Base-by-base conservation (phyloP, 1,140 invertebrate genomes). In the Eriosoma lanigerum region DNA sequence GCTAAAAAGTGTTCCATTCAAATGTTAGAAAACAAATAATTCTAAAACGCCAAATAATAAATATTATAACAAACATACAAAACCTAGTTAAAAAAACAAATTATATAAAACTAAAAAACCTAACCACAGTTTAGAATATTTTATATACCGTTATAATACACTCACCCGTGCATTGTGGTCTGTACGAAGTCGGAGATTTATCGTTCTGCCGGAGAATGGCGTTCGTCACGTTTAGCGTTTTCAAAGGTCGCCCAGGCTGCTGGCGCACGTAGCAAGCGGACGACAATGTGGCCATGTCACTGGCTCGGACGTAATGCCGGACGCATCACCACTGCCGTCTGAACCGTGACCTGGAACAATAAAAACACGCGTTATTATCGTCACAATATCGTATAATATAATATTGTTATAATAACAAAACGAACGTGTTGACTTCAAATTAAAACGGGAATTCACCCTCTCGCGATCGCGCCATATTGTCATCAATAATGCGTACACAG, bases 171-270 rank as follows among this genome's bases (percentile, higher is more conserved):
- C 75, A 78, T 60, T 78, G 75, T 60, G 75, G 75, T 26, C 54
- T 15, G 24, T 78, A 78, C 17, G 75, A 78, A 8, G 75, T 62
- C 21, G 54, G 21, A n/a, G n/a, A 19, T 24, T 15, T 12, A 48
- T 58, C 60, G 24, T 78, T 56, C 21, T 56, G 48, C 24, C 75
- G 75, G 21, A 78, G 75, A 62, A 78, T 78, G 75, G 75, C 56
- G 75, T 78, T 78, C 29, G 75, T 78, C 15, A 46, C 38, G 75
- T 78, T 78, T 17, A 78, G 75, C 75, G 75, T 78, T 60, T 78
- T 78, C 5, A 78, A 78, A 46, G 75, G 75, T 62, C 60, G 75
- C 15, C 52, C 38, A 15, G 54, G 75, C 1, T 78, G 75, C 21
- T 78, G 75, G n/a, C 75, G 75, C 10, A 60, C 38, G 56, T 78